These are phyloP conservation scores for Brenthis daphne DNA, from an alignment of 2,888 invertebrate species.

Conservation along the genomic window DNA sequence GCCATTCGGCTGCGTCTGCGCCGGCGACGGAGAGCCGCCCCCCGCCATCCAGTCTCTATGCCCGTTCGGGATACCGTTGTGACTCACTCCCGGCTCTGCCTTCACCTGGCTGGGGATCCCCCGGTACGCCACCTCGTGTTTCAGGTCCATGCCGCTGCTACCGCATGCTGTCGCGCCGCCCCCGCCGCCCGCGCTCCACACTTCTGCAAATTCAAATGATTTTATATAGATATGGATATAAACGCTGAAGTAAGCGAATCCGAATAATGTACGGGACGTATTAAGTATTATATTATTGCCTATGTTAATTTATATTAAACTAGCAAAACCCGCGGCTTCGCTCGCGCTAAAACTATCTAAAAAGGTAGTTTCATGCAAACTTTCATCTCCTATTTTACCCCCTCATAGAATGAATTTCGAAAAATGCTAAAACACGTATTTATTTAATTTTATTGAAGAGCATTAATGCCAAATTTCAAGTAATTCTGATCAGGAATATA, in stretches of 20 bases:
- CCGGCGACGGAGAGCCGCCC: conserved; percentile 83
- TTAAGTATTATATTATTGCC: no score
- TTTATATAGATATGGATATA: not conserved
- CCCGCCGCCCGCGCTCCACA: conserved; percentile 80
- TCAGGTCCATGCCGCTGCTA: conserved; percentile 84
- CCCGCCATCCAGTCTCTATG: conserved; percentile 81
- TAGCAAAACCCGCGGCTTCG: no score
- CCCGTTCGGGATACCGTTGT: conserved; percentile 78
- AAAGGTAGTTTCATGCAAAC: no score
- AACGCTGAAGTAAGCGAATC: not conserved
- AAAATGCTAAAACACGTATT: no score
- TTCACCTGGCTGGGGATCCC: conserved; percentile 78
- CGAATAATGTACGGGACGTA: no score
- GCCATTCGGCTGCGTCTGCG: conserved; percentile 86
- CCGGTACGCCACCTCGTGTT: conserved; percentile 84
- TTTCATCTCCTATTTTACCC: no score
- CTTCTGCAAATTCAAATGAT: conserved; percentile 58
- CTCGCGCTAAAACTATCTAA: no score
- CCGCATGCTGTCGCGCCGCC: conserved; percentile 81
- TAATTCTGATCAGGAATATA: no score
- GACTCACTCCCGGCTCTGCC: conserved; percentile 78
- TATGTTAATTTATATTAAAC: no score
- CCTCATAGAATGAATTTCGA: no score
- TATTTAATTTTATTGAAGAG: no score
- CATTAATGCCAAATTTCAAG: no score